Percentiles rank a stretch among this genome's conserved stretches.
Evolutionary conservation across 2,888 invertebrate genomes (phyloP).

Genomic region (Philereme transversata): DNA sequence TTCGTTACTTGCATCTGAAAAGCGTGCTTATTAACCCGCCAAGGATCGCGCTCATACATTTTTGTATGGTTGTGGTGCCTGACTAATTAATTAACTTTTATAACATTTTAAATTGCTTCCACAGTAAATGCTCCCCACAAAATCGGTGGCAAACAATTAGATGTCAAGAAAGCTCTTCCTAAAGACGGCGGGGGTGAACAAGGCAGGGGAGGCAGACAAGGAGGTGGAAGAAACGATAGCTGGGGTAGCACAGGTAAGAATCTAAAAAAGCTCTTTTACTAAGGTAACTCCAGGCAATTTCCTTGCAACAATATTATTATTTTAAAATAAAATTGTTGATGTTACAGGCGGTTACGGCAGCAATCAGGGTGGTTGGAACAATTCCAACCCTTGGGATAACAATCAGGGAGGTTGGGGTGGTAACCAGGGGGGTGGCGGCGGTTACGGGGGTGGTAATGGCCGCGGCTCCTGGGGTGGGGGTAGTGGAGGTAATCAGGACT

Average conservation of each 20-base stretch:
- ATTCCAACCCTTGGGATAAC: constrained; percentile 80
- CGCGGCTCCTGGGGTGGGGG: constrained; percentile 78
- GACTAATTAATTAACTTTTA: too few relatives aligned
- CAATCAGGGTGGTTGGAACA: constrained; percentile 83
- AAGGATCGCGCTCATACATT: too few relatives aligned
- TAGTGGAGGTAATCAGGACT: constrained; percentile 85
- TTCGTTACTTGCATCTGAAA: too few relatives aligned
- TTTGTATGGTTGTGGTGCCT: too few relatives aligned
- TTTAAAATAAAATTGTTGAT: constrained; percentile 22
- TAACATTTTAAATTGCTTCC: constrained; percentile 27
- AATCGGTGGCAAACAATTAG: constrained; percentile 93
- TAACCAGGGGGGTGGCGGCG: constrained; percentile 53
- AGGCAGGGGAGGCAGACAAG: constrained; percentile 79
- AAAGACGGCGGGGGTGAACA: constrained; percentile 87
- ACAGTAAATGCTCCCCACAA: constrained; percentile 92
- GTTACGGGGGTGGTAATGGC: constrained; percentile 76
- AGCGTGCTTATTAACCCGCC: too few relatives aligned
- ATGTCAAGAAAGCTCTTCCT: constrained; percentile 97
- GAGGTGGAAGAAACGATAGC: constrained; percentile 70
- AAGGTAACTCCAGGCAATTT: constrained; percentile 1
- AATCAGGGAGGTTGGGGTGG: constrained; percentile 84
- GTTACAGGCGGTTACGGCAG: constrained; percentile 80
- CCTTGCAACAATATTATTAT: constrained; percentile 25
- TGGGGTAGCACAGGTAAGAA: constrained; percentile 60
- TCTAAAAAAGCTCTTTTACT: not conserved